A percentile compares a stretch with the other conserved stretches of the same genome.
Evolutionary conservation across 2,113 vertebrate genomes (phyloP).

Genomic region (Indicator indicator): DNA sequence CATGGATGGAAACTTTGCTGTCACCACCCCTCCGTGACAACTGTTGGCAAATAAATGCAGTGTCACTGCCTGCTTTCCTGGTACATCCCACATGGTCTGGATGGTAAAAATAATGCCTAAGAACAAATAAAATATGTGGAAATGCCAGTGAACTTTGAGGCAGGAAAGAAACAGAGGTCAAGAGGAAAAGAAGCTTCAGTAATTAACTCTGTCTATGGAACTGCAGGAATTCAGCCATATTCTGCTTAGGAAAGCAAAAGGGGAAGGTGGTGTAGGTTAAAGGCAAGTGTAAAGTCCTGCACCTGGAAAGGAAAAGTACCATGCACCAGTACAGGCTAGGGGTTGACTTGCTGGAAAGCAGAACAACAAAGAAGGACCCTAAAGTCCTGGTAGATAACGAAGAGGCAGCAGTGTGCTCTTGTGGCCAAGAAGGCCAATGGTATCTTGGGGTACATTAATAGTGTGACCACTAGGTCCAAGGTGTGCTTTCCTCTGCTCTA

Average conservation of each 20-base stretch:
- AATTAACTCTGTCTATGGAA: background rate
- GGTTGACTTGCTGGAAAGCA: too few relatives aligned
- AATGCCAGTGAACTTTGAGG: background rate
- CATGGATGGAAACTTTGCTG: constrained; percentile 29
- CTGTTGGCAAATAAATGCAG: constrained; percentile 7
- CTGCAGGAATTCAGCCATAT: background rate
- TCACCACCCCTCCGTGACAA: constrained; percentile 24
- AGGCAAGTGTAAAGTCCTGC: too few relatives aligned
- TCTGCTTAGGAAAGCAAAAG: background rate
- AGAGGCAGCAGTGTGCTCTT: too few relatives aligned
- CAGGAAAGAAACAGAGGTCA: background rate
- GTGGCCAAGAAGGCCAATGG: too few relatives aligned
- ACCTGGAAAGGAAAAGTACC: too few relatives aligned
- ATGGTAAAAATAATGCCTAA: constrained; percentile 18
- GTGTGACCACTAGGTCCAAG: too few relatives aligned
- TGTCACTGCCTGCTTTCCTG: background rate
- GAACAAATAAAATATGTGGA: constrained; percentile 1
- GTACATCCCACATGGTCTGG: background rate
- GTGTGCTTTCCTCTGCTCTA: too few relatives aligned
- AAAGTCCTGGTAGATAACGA: too few relatives aligned
- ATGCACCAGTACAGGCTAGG: too few relatives aligned
- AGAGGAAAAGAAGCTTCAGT: background rate
- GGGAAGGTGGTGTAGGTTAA: background rate
- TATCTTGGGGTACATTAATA: too few relatives aligned
- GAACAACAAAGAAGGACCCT: too few relatives aligned